phyloP scores from a whole-genome alignment of 1,140 invertebrate species.

The Dreissena polymorpha region DNA sequence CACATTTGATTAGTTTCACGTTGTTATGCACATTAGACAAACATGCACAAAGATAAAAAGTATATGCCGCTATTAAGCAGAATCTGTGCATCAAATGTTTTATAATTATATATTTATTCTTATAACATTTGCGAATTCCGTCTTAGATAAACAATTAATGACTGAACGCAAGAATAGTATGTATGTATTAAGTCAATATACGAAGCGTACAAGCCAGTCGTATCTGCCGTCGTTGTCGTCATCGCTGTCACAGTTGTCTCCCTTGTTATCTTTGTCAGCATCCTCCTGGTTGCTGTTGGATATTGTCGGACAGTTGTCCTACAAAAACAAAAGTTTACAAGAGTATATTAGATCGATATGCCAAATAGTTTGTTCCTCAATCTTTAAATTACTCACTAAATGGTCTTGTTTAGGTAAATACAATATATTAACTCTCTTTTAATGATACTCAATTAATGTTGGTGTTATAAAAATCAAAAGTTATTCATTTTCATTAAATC shows the following conservation, averaged over 20 bases:
- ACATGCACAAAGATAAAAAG: no score
- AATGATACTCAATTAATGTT: neutral
- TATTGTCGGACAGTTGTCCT: constrained; percentile 61
- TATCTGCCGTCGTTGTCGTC: constrained; percentile 66
- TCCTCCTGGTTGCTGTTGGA: constrained; percentile 61
- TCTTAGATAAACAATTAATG: neutral
- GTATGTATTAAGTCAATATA: no score
- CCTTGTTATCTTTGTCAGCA: constrained; percentile 54
- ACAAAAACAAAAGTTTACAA: neutral
- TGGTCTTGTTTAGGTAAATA: neutral
- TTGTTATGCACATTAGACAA: neutral
- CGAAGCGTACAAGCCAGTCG: constrained; percentile 41
- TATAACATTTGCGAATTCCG: no score
- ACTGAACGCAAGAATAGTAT: neutral
- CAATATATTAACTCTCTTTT: neutral
- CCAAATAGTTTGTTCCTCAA: neutral
- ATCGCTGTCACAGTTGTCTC: constrained; percentile 65
- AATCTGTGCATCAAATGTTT: no score
- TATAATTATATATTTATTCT: no score
- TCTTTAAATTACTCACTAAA: neutral
- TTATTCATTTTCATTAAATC: no score
- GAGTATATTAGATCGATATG: no score
- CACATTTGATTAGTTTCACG: neutral
- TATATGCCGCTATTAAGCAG: no score
- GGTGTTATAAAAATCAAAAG: no score